phyloP scores from a whole-genome alignment of 2,888 invertebrate genomes.

The Branchipolynoe longqiensis region DNA sequence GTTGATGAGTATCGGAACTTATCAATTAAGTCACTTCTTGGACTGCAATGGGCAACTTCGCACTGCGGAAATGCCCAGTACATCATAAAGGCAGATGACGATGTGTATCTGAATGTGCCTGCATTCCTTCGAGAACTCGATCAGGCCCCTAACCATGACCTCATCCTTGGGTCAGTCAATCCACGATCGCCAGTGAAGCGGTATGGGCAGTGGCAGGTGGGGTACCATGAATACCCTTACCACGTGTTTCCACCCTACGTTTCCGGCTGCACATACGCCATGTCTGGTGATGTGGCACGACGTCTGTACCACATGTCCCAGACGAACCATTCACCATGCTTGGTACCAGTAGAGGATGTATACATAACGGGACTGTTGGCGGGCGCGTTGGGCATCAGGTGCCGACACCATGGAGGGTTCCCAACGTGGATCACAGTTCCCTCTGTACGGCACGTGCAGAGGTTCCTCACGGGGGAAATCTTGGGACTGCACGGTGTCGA shows the following conservation, averaged over 20 bases:
- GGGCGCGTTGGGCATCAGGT: constrained; percentile 10
- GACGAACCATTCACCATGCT: neutral
- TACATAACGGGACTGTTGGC: constrained; percentile 56
- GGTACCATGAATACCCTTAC: constrained; percentile 37
- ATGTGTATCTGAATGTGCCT: constrained; percentile 55
- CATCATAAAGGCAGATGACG: constrained; percentile 57
- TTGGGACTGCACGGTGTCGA: constrained; percentile 37
- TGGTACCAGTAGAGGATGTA: constrained; percentile 57
- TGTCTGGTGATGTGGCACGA: constrained; percentile 40
- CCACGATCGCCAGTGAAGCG: constrained; percentile 48
- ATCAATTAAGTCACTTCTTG: constrained; percentile 40
- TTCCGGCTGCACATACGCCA: constrained; percentile 47
- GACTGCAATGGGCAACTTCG: constrained; percentile 8
- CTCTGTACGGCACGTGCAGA: constrained; percentile 3
- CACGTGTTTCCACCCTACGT: constrained; percentile 44
- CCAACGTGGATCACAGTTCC: constrained; percentile 47
- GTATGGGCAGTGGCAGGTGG: constrained; percentile 53
- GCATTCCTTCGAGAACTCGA: constrained; percentile 18
- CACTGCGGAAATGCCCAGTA: constrained; percentile 44
- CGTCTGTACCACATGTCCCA: constrained; percentile 4
- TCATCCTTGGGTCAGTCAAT: constrained; percentile 32
- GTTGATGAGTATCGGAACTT: constrained; percentile 55
- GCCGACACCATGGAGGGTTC: constrained; percentile 49
- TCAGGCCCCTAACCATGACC: neutral
- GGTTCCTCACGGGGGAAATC: constrained; percentile 28